Conservation (phyloP, 2,888 invertebrate species). For the Pseudococcus viburni region DNA sequence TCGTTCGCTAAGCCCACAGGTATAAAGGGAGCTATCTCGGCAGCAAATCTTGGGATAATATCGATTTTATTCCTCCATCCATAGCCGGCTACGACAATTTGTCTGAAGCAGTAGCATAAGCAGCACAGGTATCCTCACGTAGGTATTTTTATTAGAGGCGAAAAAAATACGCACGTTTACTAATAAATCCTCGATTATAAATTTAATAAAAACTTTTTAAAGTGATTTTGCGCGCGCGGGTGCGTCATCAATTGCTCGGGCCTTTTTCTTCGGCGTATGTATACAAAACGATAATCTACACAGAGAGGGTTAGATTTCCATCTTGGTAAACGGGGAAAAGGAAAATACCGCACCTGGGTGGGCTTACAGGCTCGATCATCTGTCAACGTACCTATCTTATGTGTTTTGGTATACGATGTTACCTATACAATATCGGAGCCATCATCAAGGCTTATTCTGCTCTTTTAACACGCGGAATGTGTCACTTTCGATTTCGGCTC, state of each 20-base stretch:
- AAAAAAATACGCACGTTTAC: constrained; percentile 39
- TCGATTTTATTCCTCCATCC: background rate
- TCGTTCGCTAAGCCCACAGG: constrained; percentile 51
- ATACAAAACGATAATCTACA: background rate
- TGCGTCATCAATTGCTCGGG: constrained; percentile 29
- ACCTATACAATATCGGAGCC: background rate
- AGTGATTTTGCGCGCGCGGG: constrained; percentile 54
- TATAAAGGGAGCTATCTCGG: constrained; percentile 23
- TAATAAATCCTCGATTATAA: constrained; percentile 58
- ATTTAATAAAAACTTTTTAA: constrained; percentile 55
- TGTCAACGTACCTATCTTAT: constrained; percentile 26
- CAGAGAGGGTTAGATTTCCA: constrained; percentile 49
- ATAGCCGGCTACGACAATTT: background rate
- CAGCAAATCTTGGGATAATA: constrained; percentile 40
- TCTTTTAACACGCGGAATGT: constrained; percentile 52
- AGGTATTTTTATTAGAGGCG: background rate
- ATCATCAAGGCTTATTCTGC: constrained; percentile 52
- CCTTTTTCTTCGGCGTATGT: no score
- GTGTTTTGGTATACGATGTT: background rate
- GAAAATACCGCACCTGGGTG: constrained; percentile 51
- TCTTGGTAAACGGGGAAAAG: constrained; percentile 34
- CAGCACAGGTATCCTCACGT: no score
- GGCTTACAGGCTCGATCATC: constrained; percentile 43
- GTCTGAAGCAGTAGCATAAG: no score
- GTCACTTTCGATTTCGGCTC: constrained; percentile 48